Percentiles rank a stretch among this genome's conserved stretches.
Conservation (phyloP, 2,888 invertebrate genomes). For the Parnassius orleans region DNA sequence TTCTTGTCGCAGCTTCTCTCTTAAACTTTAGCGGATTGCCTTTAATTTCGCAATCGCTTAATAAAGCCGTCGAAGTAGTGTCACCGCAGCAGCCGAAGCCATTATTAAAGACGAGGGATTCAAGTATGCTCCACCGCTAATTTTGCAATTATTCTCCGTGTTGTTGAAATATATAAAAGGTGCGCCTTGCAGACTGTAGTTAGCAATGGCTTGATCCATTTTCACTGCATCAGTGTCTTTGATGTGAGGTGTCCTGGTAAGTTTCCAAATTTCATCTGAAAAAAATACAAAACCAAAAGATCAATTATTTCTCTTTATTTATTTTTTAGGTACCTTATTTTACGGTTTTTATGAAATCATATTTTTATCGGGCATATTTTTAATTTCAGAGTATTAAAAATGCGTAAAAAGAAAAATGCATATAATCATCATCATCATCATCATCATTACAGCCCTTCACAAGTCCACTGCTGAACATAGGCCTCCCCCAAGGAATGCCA, state of each 20-base stretch:
- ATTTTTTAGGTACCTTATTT: too few relatives aligned
- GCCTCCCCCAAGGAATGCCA: too few relatives aligned
- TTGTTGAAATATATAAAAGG: conserved; percentile 60
- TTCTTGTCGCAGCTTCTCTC: too few relatives aligned
- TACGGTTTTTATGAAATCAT: too few relatives aligned
- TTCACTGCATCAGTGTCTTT: conserved; percentile 59
- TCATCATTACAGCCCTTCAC: too few relatives aligned
- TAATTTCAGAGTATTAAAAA: too few relatives aligned
- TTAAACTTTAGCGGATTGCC: too few relatives aligned
- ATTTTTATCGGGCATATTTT: too few relatives aligned
- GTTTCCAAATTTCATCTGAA: conserved; percentile 72
- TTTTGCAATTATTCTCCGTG: conserved; percentile 61
- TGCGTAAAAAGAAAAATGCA: too few relatives aligned
- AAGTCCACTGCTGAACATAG: too few relatives aligned
- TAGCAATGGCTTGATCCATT: conserved; percentile 56
- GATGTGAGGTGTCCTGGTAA: conserved; percentile 61
- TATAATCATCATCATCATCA: too few relatives aligned
- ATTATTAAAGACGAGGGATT: conserved; percentile 52
- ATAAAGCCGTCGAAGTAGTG: conserved; percentile 55
- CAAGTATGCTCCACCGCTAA: conserved; percentile 48
- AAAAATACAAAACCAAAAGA: conserved; percentile 13
- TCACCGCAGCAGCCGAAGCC: conserved; percentile 55
- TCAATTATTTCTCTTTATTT: too few relatives aligned
- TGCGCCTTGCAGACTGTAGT: conserved; percentile 54
- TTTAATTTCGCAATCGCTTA: conserved; percentile 27